Conservation (phyloP, 1,140 invertebrate species). For the Tyrophagus putrescentiae region DNA sequence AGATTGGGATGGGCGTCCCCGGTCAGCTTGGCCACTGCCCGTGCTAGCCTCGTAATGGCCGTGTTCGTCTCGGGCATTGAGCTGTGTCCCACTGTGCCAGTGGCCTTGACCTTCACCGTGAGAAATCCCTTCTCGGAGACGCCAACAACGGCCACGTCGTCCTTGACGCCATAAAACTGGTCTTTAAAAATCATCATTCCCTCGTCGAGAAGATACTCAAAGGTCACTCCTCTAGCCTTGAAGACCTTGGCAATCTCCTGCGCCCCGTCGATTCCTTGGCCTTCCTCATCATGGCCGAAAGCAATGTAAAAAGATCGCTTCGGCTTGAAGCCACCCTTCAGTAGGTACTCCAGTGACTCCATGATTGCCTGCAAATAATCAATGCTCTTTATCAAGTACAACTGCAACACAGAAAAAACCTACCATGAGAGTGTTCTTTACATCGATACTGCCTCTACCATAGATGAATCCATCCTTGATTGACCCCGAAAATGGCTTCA, state of each 20-base stretch:
- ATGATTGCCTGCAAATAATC: conserved; percentile 43
- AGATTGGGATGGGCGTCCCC: conserved; percentile 37
- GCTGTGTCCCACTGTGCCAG: conserved; percentile 38
- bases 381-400: too few relatives aligned
- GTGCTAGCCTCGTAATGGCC: conserved; percentile 38
- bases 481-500: conserved; percentile 40
- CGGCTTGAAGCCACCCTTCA: conserved; percentile 32
- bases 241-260: conserved; percentile 33
- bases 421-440: conserved; percentile 41
- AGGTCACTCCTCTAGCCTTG: conserved; percentile 30
- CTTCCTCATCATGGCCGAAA: conserved; percentile 48
- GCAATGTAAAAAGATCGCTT: conserved; percentile 40
- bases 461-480: conserved; percentile 39
- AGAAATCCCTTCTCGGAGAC: conserved; percentile 37
- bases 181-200: conserved; percentile 36
- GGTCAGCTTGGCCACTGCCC: conserved; percentile 39
- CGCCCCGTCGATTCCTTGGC: conserved; percentile 38
- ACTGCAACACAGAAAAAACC: too few relatives aligned
- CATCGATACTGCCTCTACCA: conserved; percentile 42
- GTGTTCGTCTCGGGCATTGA: conserved; percentile 40
- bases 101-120: conserved; percentile 35
- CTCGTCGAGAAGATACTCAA: conserved; percentile 44
- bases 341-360: conserved; percentile 39
- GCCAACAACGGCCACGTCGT: background rate
- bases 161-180: background rate